Percentiles rank a stretch among this genome's conserved stretches.
phyloP scores from a whole-genome alignment of 2,888 invertebrate species.

The Sarcophaga rosellei region DNA sequence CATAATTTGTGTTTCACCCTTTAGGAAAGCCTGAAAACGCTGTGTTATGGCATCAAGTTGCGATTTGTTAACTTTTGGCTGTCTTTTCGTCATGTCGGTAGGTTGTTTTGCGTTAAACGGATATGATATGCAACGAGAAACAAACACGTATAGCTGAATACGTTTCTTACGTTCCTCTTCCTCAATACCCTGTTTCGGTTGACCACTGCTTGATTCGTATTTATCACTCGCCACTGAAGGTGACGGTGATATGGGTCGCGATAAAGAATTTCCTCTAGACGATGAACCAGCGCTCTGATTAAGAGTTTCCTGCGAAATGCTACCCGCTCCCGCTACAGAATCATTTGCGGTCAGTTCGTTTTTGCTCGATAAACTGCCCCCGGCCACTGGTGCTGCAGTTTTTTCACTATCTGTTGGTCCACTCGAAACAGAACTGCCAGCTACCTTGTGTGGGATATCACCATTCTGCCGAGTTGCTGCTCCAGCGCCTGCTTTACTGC shows the following conservation, averaged over 20 bases:
- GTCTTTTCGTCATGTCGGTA: conserved; percentile 97
- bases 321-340: conserved; percentile 75
- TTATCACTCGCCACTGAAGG: conserved; percentile 96
- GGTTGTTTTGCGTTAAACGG: conserved; percentile 99
- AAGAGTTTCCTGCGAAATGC: conserved; percentile 84
- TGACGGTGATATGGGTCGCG: conserved; percentile 93
- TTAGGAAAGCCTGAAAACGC: conserved; percentile 97
- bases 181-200: conserved; percentile 81
- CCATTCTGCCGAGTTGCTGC: conserved; percentile 81
- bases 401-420: conserved; percentile 70
- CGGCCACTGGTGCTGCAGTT: conserved; percentile 76
- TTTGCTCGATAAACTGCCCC: conserved; percentile 57
- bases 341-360: conserved; percentile 62
- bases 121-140: conserved; percentile 98
- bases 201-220: conserved; percentile 83
- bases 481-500: conserved; percentile 72
- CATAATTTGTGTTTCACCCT: conserved; percentile 99
- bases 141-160: conserved; percentile 98
- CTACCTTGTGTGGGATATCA: conserved; percentile 80
- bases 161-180: conserved; percentile 97
- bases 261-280: conserved; percentile 85
- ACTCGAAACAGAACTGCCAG: conserved; percentile 57
- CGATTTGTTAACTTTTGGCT: conserved; percentile 97
- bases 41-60: conserved; percentile 96
- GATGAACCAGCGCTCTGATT: conserved; percentile 84